Base-by-base conservation (phyloP, 92 coral and sea anemone genomes). In the Metridium senile region DNA sequence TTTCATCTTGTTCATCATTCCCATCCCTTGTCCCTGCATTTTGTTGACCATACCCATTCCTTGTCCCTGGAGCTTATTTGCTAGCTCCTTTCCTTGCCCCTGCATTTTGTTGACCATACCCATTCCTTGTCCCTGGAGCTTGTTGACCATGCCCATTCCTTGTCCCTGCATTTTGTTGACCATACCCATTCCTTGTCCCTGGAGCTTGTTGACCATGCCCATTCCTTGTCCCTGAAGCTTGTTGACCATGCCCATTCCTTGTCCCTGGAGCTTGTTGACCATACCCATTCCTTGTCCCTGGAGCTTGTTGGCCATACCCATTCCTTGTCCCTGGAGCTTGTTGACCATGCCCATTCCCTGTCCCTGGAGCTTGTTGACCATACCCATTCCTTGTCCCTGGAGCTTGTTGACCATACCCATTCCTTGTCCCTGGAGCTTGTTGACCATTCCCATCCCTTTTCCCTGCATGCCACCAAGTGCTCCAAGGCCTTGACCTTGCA, bases 101-200 rank as follows among this genome's bases (percentile, higher is more conserved):
- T 93, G 89, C 1, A 63, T 35, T 39, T 63, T 59, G 65, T 59
- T 58, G 35, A 72, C 79, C 79, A 74, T 74, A 1, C 79, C 79
- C 79, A 74, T 56, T 49, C 83, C 83, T 57, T 78, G 65, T 20
- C 77, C 66, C 58, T 88, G 78, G 64, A 84, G 75, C 30, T 69
- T 89, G 21, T 74, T 54, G 4, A 79, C 91, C 82, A 82, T 52
- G 1, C 71, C 91, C 77, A 76, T 72, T 63, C 83, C 83, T 57
- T 78, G 65, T 33, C 77, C 66, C 58, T 88, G 78, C 34, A 84
- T 70, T 29, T 69, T 89, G 26, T 74, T 54, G 4, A 82, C 91
- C 82, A 82, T 52, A 0, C 71, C 91, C 77, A 76, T 72, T 63
- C 97, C 94, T 75, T 92, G 93, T 7, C 91, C 85, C 76, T 91